Evolutionary conservation across 2,113 vertebrate species (phyloP).

Genomic region (Scartelaos histophorus): DNA sequence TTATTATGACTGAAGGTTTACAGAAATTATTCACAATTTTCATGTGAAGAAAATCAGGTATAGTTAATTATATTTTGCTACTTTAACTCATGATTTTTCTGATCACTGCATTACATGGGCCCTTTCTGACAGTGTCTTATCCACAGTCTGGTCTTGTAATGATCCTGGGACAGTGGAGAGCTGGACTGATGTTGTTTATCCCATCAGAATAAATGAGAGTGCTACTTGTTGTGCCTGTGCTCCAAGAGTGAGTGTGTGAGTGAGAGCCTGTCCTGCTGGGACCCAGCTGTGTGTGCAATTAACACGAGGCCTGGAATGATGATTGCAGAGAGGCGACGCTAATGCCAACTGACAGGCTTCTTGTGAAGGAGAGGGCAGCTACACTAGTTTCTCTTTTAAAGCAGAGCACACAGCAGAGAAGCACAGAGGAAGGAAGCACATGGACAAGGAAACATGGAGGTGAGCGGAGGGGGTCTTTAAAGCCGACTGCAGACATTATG

Average conservation of each 20-base stretch:
- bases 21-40: no score
- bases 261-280: conserved; percentile 83
- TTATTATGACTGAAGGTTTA: no score
- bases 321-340: conserved; percentile 96
- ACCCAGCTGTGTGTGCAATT: conserved; percentile 99
- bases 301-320: conserved; percentile 99
- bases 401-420: conserved; percentile 36
- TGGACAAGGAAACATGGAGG: conserved; percentile 19
- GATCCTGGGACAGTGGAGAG: background rate
- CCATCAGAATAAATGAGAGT: conserved; percentile 5
- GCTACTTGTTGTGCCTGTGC: conserved; percentile 3
- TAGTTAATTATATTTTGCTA: no score
- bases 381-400: conserved; percentile 58
- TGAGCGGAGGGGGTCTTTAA: conserved; percentile 84
- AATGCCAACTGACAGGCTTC: conserved; percentile 97
- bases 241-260: conserved; percentile 22
- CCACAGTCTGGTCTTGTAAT: background rate
- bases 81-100: no score
- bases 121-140: background rate
- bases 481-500: conserved; percentile 96
- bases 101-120: background rate
- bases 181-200: conserved; percentile 6
- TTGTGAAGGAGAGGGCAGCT: conserved; percentile 80
- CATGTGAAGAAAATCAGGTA: no score
- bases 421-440: conserved; percentile 11